Percentiles rank a stretch among this genome's conserved stretches.
Evolutionary conservation across 2,797 vertebrate species (phyloP).

Genomic region (Thripadectes ignobilis): DNA sequence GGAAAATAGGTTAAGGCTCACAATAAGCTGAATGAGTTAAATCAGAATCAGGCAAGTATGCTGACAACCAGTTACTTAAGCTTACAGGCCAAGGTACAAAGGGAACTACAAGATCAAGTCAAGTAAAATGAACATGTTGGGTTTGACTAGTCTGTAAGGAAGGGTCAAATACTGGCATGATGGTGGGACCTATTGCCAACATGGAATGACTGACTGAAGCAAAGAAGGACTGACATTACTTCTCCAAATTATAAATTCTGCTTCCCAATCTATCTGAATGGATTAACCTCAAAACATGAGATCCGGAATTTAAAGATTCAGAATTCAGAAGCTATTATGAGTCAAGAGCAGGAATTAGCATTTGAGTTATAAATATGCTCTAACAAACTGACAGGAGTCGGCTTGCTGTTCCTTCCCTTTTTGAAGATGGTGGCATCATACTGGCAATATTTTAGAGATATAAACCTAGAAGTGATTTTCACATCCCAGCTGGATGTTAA

Average conservation of each 20-base stretch:
- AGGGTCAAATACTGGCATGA: not conserved
- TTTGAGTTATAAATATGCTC: conserved; percentile 70
- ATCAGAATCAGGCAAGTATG: conserved; percentile 31
- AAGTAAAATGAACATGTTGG: not conserved
- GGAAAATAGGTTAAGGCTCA: conserved; percentile 38
- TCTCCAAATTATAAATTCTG: conserved; percentile 58
- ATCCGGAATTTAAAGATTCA: conserved; percentile 66
- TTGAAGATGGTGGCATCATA: conserved; percentile 63
- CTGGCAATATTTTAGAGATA: conserved; percentile 49
- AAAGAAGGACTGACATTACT: conserved; percentile 51
- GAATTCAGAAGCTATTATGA: conserved; percentile 75
- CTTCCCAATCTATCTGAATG: conserved; percentile 63
- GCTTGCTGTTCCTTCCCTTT: conserved; percentile 63
- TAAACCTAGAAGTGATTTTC: conserved; percentile 66
- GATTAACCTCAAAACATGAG: conserved; percentile 68
- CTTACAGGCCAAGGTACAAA: not conserved
- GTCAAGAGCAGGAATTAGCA: conserved; percentile 75
- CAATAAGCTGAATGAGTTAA: conserved; percentile 61
- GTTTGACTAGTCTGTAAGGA: not conserved
- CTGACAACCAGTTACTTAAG: conserved; percentile 11
- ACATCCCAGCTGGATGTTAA: conserved; percentile 65
- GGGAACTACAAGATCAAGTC: not conserved
- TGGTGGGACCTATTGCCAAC: conserved; percentile 36
- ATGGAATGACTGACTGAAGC: conserved; percentile 18
- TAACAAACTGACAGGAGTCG: conserved; percentile 59